Evolutionary conservation across 2,888 invertebrate genomes (phyloP).

Genomic region (Gibbula magus): DNA sequence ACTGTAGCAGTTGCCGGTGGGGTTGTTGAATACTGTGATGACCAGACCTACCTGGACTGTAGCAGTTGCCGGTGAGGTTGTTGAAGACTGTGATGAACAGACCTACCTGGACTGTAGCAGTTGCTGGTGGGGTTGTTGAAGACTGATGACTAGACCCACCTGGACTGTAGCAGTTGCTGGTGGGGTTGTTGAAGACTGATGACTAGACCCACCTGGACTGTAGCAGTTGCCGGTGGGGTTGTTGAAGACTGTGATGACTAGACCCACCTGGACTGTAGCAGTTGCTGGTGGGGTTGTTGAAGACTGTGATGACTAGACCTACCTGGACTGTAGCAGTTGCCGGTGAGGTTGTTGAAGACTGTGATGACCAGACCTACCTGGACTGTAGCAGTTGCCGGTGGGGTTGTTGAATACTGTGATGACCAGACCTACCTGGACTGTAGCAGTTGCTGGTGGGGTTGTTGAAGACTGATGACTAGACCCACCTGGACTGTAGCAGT

Average conservation of each 20-base stretch:
- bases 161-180: constrained; percentile 76
- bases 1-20: constrained; percentile 76
- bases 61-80: constrained; percentile 76
- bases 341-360: constrained; percentile 75
- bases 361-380: no score
- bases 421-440: no score
- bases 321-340: constrained; percentile 72
- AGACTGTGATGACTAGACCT: constrained; percentile 59
- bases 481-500: no score
- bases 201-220: no score
- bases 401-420: constrained; percentile 66
- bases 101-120: no score
- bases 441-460: constrained; percentile 76
- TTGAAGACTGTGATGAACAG: constrained; percentile 61
- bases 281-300: constrained; percentile 76
- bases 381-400: constrained; percentile 76
- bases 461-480: constrained; percentile 60
- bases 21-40: constrained; percentile 64
- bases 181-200: constrained; percentile 71
- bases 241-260: constrained; percentile 59
- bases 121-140: constrained; percentile 76
- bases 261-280: no score
- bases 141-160: no score
- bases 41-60: no score
- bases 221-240: constrained; percentile 76